Evolutionary conservation across 2,888 invertebrate species (phyloP).

Genomic region (Deilephila elpenor): DNA sequence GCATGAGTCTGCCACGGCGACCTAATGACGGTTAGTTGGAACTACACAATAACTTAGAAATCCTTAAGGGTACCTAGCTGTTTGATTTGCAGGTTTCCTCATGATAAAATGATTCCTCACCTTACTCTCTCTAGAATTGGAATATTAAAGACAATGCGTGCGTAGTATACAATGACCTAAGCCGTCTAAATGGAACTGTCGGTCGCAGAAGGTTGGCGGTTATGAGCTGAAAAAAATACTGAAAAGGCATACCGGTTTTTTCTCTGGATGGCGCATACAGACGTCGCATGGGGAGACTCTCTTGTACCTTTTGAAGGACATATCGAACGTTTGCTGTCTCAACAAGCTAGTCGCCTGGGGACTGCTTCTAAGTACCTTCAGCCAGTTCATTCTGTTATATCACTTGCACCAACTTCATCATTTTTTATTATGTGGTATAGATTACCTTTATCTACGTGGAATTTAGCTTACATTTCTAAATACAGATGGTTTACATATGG

Average conservation of each 20-base stretch:
- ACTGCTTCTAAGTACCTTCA: constrained; percentile 34
- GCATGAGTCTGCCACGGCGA: too few relatives aligned
- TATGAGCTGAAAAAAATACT: background rate
- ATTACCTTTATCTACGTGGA: background rate
- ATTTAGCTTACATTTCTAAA: constrained; percentile 23
- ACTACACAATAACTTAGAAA: too few relatives aligned
- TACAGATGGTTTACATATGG: background rate
- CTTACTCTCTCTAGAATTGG: too few relatives aligned
- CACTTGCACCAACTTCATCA: constrained; percentile 15
- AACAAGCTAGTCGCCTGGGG: constrained; percentile 34
- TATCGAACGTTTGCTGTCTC: constrained; percentile 34
- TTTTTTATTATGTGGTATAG: constrained; percentile 3
- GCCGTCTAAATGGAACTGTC: too few relatives aligned
- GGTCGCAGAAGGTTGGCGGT: too few relatives aligned
- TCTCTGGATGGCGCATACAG: constrained; percentile 46
- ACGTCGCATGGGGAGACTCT: constrained; percentile 56
- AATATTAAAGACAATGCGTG: too few relatives aligned
- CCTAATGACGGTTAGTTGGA: too few relatives aligned
- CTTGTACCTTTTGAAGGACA: constrained; percentile 44
- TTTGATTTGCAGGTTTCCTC: too few relatives aligned
- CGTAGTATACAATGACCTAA: too few relatives aligned
- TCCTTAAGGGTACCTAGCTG: too few relatives aligned
- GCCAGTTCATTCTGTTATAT: constrained; percentile 35
- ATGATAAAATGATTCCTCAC: too few relatives aligned
- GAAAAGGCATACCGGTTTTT: constrained; percentile 57